These are phyloP conservation scores for Myiagra hebetior DNA, from an alignment of 2,113 vertebrate genomes.

Conservation along the genomic window DNA sequence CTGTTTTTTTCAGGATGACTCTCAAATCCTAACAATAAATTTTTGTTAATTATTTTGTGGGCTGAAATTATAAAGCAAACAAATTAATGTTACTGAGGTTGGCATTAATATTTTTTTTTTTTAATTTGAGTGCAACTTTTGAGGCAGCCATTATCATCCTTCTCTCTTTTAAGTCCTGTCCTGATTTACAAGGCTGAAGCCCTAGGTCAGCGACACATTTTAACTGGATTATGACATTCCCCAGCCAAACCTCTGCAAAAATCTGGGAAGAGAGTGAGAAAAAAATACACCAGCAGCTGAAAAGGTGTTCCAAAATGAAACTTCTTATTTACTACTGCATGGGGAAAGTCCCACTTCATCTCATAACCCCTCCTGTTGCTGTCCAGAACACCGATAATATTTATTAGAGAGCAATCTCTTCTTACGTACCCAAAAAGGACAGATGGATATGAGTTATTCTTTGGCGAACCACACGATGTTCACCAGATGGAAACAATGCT, in stretches of 20 bases:
- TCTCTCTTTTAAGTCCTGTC: not conserved
- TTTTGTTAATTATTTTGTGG: not conserved
- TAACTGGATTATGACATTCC: not conserved
- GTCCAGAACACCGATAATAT: not conserved
- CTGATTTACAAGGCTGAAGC: not conserved
- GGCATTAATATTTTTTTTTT: not conserved
- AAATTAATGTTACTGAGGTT: not conserved
- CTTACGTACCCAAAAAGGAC: constrained; percentile 1
- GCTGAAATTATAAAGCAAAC: not conserved
- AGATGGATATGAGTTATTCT: constrained; percentile 29
- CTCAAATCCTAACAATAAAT: not conserved
- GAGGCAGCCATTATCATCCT: not conserved
- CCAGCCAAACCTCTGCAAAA: not conserved
- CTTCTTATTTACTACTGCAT: not conserved
- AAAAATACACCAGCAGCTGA: not conserved
- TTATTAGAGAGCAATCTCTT: not conserved
- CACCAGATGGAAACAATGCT: constrained; percentile 46
- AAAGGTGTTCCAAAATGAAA: not conserved
- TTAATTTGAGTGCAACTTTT: not conserved
- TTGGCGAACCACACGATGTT: constrained; percentile 13
- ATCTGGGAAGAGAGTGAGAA: not conserved
- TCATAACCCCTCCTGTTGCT: not conserved
- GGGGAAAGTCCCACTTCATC: not conserved
- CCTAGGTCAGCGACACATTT: not conserved
- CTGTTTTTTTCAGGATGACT: not conserved